Percentiles rank a stretch among this genome's conserved stretches.
These are phyloP conservation scores for Drosophila rufa DNA, from an alignment of 1,140 invertebrate species.

Conservation along the genomic window DNA sequence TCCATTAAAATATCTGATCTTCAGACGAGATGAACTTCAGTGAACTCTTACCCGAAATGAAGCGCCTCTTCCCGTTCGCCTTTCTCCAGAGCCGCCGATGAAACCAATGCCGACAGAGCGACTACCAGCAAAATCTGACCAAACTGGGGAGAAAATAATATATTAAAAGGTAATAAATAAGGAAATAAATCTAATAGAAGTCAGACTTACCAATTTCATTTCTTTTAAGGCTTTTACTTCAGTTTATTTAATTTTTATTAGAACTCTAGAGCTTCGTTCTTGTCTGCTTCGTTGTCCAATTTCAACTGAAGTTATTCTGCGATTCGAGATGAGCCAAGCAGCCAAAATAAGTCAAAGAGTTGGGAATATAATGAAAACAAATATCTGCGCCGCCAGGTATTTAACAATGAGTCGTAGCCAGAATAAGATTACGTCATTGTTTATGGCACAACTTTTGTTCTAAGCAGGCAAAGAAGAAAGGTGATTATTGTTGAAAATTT, in stretches of 20 bases:
- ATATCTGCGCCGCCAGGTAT: slow-evolving; percentile 56
- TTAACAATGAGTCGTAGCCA: slow-evolving; percentile 39
- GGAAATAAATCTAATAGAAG: not conserved
- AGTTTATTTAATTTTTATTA: not conserved
- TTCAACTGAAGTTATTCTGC: slow-evolving; percentile 53
- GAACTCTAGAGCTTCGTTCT: slow-evolving; percentile 29
- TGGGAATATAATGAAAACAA: slow-evolving; percentile 74
- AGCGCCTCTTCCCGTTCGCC: slow-evolving; percentile 57
- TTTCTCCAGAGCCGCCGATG: slow-evolving; percentile 27
- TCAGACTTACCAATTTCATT: slow-evolving; percentile 50
- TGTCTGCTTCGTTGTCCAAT: slow-evolving; percentile 30
- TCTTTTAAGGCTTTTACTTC: not conserved
- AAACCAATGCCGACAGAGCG: slow-evolving; percentile 27
- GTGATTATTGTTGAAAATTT: slow-evolving; percentile 2
- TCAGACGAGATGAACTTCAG: not conserved
- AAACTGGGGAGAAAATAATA: slow-evolving; percentile 24
- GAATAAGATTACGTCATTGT: slow-evolving; percentile 70
- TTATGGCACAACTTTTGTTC: slow-evolving; percentile 66
- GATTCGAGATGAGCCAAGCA: slow-evolving; percentile 63
- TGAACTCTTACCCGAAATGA: slow-evolving; percentile 57
- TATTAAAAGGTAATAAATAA: not conserved
- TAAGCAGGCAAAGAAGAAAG: slow-evolving; percentile 33
- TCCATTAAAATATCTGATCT: not conserved
- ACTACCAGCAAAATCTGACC: slow-evolving; percentile 20
- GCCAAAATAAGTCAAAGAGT: slow-evolving; percentile 67